phyloP scores from a whole-genome alignment of 2,797 vertebrate genomes.

The Enteromius radiatus region DNA sequence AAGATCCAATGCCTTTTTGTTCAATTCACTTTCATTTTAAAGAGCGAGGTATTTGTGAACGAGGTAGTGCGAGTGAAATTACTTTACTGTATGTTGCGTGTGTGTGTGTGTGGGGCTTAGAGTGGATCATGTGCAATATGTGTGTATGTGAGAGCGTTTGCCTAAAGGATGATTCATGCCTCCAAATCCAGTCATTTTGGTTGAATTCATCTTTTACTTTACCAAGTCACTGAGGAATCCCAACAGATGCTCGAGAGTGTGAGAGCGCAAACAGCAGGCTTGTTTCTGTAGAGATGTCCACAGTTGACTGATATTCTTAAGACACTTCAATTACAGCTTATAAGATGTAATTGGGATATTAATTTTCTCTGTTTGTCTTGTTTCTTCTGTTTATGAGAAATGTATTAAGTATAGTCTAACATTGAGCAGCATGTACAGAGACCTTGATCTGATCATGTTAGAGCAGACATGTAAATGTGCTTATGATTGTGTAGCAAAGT shows the following conservation, averaged over 20 bases:
- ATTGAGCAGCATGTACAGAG: slow-evolving; percentile 67
- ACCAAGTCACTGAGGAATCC: slow-evolving; percentile 50
- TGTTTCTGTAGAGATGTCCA: slow-evolving; percentile 53
- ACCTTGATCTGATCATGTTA: slow-evolving; percentile 70
- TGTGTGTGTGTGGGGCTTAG: slow-evolving; percentile 38
- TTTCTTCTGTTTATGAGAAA: slow-evolving; percentile 58
- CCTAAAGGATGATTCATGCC: slow-evolving; percentile 56
- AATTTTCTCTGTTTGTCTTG: slow-evolving; percentile 51
- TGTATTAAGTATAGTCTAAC: slow-evolving; percentile 68
- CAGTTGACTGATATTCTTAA: slow-evolving; percentile 57
- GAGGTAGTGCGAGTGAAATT: slow-evolving; percentile 55
- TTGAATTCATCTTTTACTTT: slow-evolving; percentile 41
- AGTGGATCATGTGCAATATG: slow-evolving; percentile 58
- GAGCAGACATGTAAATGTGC: slow-evolving; percentile 63
- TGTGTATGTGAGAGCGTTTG: slow-evolving; percentile 42
- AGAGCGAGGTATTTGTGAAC: slow-evolving; percentile 63
- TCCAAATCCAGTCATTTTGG: slow-evolving; percentile 59
- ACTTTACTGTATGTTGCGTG: slow-evolving; percentile 51
- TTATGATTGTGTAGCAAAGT: slow-evolving; percentile 76
- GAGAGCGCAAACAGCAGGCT: neutral
- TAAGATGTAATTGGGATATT: slow-evolving; percentile 65
- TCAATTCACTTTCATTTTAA: slow-evolving; percentile 44
- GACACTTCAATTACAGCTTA: slow-evolving; percentile 60
- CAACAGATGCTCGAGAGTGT: slow-evolving; percentile 51
- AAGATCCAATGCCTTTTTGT: slow-evolving; percentile 47